Percentiles rank a stretch among this genome's conserved stretches.
phyloP scores from a whole-genome alignment of 2,113 vertebrate species.

The Scalopus aquaticus region DNA sequence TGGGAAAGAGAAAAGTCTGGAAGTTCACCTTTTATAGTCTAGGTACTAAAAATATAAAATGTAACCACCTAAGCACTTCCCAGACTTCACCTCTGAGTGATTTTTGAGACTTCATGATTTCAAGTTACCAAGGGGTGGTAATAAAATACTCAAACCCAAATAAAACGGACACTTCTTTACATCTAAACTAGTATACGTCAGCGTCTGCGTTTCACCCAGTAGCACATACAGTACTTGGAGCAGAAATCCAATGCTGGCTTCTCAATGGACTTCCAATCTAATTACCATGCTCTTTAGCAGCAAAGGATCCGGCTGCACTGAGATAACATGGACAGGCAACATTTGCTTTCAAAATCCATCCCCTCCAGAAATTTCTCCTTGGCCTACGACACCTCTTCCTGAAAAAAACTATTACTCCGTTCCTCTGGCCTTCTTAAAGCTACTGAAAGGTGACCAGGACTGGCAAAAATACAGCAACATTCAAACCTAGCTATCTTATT shows the following conservation, averaged over 20 bases:
- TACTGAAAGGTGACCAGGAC: not conserved
- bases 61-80: not conserved
- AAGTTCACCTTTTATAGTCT: not conserved
- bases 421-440: not conserved
- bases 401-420: not conserved
- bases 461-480: not conserved
- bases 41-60: not conserved
- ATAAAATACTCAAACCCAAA: conserved; percentile 43
- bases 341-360: not conserved
- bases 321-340: not conserved
- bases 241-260: not conserved
- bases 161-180: not conserved
- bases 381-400: not conserved
- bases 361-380: conserved; percentile 1
- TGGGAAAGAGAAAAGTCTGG: not conserved
- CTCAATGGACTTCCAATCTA: not conserved
- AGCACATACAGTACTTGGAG: not conserved
- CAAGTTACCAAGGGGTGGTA: not conserved
- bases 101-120: not conserved
- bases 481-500: not conserved
- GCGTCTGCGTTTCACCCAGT: not conserved
- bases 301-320: not conserved
- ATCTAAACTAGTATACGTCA: not conserved
- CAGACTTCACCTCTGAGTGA: not conserved
- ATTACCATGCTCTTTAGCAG: not conserved